Percentiles rank a stretch among this genome's conserved stretches.
Conservation (phyloP, 1,140 invertebrate species). For the Hermatobates lingyangjiaoensis region DNA sequence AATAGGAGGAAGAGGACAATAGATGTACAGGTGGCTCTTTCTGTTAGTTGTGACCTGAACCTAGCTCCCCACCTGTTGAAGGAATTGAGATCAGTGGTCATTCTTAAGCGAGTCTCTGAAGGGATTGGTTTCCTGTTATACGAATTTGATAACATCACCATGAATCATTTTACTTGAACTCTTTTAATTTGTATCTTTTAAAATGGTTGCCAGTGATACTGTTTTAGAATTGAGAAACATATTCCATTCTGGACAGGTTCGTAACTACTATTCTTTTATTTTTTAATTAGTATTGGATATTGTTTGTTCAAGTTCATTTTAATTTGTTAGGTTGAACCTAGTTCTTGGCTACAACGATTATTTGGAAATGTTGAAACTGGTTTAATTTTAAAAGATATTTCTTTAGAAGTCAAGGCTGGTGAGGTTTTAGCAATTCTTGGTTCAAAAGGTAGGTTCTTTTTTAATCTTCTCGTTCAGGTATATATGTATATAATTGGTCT, state of each 20-base stretch:
- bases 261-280: slow-evolving; percentile 1
- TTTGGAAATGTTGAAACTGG: slow-evolving; percentile 59
- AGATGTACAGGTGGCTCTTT: no score
- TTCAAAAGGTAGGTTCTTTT: slow-evolving; percentile 49
- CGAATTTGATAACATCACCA: no score
- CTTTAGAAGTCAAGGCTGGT: slow-evolving; percentile 69
- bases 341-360: slow-evolving; percentile 53
- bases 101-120: no score
- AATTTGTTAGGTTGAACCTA: slow-evolving; percentile 46
- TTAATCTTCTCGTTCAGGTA: no score
- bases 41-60: no score
- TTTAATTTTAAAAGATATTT: slow-evolving; percentile 76
- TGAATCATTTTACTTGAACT: background rate
- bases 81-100: no score
- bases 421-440: slow-evolving; percentile 82
- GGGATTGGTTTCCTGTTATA: no score
- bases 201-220: slow-evolving; percentile 62
- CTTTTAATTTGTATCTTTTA: slow-evolving; percentile 1
- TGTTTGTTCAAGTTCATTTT: slow-evolving; percentile 3
- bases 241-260: slow-evolving; percentile 67
- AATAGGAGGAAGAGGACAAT: no score
- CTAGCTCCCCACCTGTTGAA: no score
- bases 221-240: slow-evolving; percentile 72
- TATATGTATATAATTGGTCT: no score
- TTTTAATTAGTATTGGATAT: background rate